Conservation (phyloP, 2,797 vertebrate genomes). For the Lophura swinhoii region DNA sequence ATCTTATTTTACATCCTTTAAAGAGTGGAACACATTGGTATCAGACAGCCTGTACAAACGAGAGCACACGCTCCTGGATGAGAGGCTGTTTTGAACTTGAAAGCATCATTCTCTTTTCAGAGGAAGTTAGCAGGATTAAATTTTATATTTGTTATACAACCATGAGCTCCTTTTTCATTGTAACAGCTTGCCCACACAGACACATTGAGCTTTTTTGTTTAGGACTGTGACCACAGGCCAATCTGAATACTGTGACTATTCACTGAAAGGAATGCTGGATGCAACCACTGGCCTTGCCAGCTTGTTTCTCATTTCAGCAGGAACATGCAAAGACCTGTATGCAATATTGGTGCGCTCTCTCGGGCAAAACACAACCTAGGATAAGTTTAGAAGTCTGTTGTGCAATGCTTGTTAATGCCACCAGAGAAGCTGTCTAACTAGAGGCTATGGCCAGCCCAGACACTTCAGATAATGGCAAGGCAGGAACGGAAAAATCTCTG, state of each 20-base stretch:
- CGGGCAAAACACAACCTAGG: neutral
- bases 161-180: neutral
- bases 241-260: conserved; percentile 16
- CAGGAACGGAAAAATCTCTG: neutral
- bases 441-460: neutral
- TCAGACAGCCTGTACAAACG: neutral
- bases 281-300: neutral
- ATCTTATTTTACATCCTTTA: neutral
- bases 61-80: neutral
- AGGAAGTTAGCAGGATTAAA: neutral
- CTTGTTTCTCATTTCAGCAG: conserved; percentile 22
- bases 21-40: neutral
- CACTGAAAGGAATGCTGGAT: conserved; percentile 24
- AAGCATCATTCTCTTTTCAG: neutral
- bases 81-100: neutral
- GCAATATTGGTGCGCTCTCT: neutral
- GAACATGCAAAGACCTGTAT: conserved; percentile 20
- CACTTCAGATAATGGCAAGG: neutral
- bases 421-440: neutral
- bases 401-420: conserved; percentile 4
- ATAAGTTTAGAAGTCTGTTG: neutral
- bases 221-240: neutral
- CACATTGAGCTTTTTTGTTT: neutral
- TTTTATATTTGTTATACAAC: neutral
- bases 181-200: neutral